Evolutionary conservation across 2,113 vertebrate species (phyloP), one percentile per base, ranked within the genome.

Genomic region (Amia ocellicauda): DNA sequence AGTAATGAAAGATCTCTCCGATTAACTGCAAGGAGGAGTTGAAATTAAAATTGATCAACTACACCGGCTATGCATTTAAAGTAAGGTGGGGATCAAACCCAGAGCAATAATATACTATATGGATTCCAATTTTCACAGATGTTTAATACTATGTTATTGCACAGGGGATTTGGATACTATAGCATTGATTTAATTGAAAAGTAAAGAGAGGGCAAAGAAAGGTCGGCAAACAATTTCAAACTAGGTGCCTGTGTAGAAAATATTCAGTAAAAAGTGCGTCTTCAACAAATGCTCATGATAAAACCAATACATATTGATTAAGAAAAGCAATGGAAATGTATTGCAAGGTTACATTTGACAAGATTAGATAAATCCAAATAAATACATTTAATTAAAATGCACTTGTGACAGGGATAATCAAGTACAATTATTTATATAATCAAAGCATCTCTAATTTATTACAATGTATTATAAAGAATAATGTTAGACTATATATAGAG

Each of bases 21-120:
- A 75, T 75, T 78, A 73, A 61, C 73, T 66, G 51, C 64, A 66
- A 69, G 60, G 24, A 62, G 66, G 53, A 70, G 67, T 47, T 29
- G 66, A 73, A 75, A 75, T 75, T 73, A 62, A 75, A 75, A 78
- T 78, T 75, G 76, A 78, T 78, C 63, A 75, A 73, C 60, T 69
- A 73, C 50, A 75, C 60, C 29, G 31, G 62, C 69, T 68, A 71
- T 73, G 68, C 75, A 78, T 78, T 68, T 67, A 29, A 57, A 69
- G 68, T 62, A 45, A 63, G 41, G 49, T 28, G 58, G 60, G 57
- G 60, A 66, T 61, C 41, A 64, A 62, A 65, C 14, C 50, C n/a
- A 17, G 52, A 24, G 64, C 45, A 19, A 29, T n/a, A 63, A 53
- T 40, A 49, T 56, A 56, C 41, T 58, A 56, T 58, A 26, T 62